Evolutionary conservation across 2,888 invertebrate species (phyloP).

Genomic region (Hirtodrosophila cameraria): DNA sequence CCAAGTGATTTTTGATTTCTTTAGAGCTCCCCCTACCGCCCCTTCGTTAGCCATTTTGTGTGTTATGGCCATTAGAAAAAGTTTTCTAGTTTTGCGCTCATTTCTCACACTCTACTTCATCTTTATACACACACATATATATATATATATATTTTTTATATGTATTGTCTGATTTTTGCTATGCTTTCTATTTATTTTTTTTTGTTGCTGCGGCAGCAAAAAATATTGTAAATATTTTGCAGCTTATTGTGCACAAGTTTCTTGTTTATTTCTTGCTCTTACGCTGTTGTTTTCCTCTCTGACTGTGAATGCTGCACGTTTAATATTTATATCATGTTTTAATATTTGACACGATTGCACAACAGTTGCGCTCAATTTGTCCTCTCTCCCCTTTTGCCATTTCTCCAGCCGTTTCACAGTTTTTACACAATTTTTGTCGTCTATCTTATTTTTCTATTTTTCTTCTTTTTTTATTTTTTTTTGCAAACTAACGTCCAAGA

Average conservation of each 20-base stretch:
- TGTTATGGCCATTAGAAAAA: constrained; percentile 39
- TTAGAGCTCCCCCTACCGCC: background rate
- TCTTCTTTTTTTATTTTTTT: constrained; percentile 12
- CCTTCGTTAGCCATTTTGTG: constrained; percentile 48
- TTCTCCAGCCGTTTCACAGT: constrained; percentile 3
- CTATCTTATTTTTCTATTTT: too few relatives aligned
- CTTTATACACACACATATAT: constrained; percentile 5
- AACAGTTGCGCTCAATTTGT: constrained; percentile 55
- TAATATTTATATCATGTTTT: constrained; percentile 81
- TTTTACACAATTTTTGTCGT: constrained; percentile 35
- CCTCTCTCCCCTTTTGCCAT: too few relatives aligned
- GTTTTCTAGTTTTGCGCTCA: constrained; percentile 26
- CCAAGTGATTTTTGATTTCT: constrained; percentile 10
- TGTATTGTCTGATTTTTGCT: constrained; percentile 7
- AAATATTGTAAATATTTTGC: constrained; percentile 63
- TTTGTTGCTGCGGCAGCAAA: constrained; percentile 38
- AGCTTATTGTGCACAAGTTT: constrained; percentile 67
- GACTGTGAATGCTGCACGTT: constrained; percentile 54
- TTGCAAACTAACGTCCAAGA: constrained; percentile 9
- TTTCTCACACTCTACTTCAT: constrained; percentile 31
- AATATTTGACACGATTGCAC: constrained; percentile 78
- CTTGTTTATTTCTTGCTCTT: constrained; percentile 30
- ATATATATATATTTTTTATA: constrained; percentile 3
- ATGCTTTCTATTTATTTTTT: constrained; percentile 21
- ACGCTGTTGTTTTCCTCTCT: too few relatives aligned